Conservation (phyloP, 2,113 vertebrate species). For the Pica pica region DNA sequence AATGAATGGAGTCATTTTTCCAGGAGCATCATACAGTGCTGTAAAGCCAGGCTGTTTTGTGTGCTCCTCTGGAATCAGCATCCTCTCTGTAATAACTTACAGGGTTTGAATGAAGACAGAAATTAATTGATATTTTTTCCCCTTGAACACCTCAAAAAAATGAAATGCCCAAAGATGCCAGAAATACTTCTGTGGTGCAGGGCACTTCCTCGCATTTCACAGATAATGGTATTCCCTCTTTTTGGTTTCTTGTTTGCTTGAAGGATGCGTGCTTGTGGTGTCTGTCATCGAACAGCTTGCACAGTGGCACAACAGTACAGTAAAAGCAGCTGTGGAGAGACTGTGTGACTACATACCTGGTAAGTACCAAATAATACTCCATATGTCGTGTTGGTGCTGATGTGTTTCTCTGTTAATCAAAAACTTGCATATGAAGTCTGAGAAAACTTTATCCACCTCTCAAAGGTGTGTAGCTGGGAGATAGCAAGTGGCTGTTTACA, state of each 20-base stretch:
- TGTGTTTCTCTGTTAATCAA: not conserved
- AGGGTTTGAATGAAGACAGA: not conserved
- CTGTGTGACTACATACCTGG: slow-evolving; percentile 77
- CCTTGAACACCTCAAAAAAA: not conserved
- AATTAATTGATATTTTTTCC: not conserved
- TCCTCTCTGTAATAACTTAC: not conserved
- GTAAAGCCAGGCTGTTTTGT: not conserved
- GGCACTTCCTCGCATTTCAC: not conserved
- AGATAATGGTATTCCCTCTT: not conserved
- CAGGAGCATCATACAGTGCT: not conserved
- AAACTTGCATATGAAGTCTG: not conserved
- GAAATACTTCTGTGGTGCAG: not conserved
- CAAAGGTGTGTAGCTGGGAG: not conserved
- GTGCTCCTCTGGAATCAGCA: not conserved
- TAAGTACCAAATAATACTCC: not conserved
- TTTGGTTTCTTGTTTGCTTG: not conserved
- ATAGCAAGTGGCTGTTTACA: not conserved
- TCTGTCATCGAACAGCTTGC: slow-evolving; percentile 74
- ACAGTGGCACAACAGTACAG: slow-evolving; percentile 72
- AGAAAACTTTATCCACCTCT: not conserved
- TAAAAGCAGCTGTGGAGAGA: slow-evolving; percentile 56
- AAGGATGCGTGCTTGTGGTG: slow-evolving; percentile 71
- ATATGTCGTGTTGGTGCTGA: not conserved
- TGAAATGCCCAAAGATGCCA: not conserved
- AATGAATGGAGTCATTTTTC: not conserved